These are phyloP conservation scores for Stegostoma tigrinum DNA, from an alignment of 2,113 vertebrate species.

Conservation along the genomic window DNA sequence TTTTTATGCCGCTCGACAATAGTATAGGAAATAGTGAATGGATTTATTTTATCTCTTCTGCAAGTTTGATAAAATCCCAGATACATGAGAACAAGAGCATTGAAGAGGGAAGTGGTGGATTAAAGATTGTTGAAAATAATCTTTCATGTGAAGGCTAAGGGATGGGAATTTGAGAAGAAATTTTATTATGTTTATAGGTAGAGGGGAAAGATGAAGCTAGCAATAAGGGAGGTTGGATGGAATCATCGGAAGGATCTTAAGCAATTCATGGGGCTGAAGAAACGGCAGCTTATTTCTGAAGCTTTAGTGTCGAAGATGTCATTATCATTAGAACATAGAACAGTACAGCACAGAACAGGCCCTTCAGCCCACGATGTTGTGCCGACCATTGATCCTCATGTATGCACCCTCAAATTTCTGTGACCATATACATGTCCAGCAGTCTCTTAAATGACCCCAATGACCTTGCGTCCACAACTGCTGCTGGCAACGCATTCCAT, in stretches of 20 bases:
- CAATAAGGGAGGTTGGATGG: neutral
- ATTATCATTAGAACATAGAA: too few relatives aligned
- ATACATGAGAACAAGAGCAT: neutral
- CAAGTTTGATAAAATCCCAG: neutral
- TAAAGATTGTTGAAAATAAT: neutral
- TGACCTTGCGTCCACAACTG: too few relatives aligned
- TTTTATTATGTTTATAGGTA: neutral
- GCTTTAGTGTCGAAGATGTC: neutral
- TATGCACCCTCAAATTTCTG: too few relatives aligned
- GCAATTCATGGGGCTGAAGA: neutral
- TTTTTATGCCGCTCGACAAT: neutral
- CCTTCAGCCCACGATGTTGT: too few relatives aligned
- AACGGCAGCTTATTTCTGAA: neutral
- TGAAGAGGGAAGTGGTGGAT: neutral
- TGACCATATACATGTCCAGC: too few relatives aligned
- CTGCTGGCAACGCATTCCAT: too few relatives aligned
- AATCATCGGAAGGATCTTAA: neutral
- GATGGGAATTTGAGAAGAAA: neutral
- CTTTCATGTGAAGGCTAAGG: neutral
- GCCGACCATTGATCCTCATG: too few relatives aligned
- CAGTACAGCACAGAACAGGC: too few relatives aligned
- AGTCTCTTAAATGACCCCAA: too few relatives aligned
- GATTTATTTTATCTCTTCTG: neutral
- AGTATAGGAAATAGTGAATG: neutral
- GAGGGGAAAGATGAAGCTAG: neutral